These are phyloP conservation scores for Trilocha varians DNA, from an alignment of 2,888 invertebrate species.

Conservation along the genomic window DNA sequence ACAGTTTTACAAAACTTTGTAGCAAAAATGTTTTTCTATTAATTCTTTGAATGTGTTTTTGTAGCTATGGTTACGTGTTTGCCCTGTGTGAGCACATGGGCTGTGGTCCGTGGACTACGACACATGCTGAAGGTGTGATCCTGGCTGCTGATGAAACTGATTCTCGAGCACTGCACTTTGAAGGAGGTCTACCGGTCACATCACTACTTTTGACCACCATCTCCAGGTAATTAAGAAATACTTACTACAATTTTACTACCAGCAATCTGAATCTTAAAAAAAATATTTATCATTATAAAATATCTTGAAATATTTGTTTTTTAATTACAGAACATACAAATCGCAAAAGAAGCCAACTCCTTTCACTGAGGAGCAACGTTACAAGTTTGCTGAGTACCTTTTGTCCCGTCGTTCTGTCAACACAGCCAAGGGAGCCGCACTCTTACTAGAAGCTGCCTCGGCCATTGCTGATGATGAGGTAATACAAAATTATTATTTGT, in stretches of 20 bases:
- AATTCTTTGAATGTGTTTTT: constrained; percentile 10
- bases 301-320: background rate
- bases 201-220: constrained; percentile 75
- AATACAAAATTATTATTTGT: constrained; percentile 5
- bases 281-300: background rate
- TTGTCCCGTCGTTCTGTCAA: constrained; percentile 91
- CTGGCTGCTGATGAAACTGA: constrained; percentile 97
- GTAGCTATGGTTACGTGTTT: constrained; percentile 88
- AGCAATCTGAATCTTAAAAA: too few species aligned
- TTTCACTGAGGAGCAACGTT: constrained; percentile 82
- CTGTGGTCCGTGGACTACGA: constrained; percentile 74
- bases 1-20: too few species aligned
- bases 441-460: constrained; percentile 84
- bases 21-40: too few species aligned
- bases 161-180: constrained; percentile 90
- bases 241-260: background rate
- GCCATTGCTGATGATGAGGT: constrained; percentile 81
- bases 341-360: constrained; percentile 61
- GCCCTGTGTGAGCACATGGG: constrained; percentile 84
- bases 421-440: constrained; percentile 85
- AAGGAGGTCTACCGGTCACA: constrained; percentile 89
- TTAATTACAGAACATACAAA: constrained; percentile 38
- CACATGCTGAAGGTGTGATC: constrained; percentile 92
- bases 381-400: constrained; percentile 93
- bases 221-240: constrained; percentile 36